Conservation (phyloP, 2,797 vertebrate genomes). For the Selene dorsalis region DNA sequence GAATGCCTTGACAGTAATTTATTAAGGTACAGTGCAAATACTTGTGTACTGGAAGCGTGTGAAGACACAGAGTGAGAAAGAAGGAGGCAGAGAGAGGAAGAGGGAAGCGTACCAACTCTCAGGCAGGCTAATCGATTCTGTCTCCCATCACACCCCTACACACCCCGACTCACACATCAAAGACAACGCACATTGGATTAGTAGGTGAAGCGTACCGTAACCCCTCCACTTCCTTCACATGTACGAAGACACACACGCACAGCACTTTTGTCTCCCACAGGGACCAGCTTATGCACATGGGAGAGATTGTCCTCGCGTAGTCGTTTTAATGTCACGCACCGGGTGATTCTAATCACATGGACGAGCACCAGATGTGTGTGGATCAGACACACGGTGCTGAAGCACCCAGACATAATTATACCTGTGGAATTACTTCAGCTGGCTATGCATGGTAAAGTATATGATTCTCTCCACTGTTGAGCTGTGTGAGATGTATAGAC, state of each 20-base stretch:
- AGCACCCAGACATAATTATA: constrained; percentile 57
- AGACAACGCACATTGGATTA: constrained; percentile 66
- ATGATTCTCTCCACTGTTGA: constrained; percentile 18
- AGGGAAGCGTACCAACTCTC: constrained; percentile 36
- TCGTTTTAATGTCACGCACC: constrained; percentile 64
- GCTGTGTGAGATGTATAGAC: constrained; percentile 25
- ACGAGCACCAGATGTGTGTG: constrained; percentile 39
- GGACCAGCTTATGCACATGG: constrained; percentile 37
- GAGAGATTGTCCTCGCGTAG: constrained; percentile 46
- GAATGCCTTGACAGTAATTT: constrained; percentile 10
- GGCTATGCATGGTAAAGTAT: constrained; percentile 26
- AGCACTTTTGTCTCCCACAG: constrained; percentile 31
- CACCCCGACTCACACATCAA: constrained; percentile 60
- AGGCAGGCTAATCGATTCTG: constrained; percentile 62
- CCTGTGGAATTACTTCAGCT: constrained; percentile 51
- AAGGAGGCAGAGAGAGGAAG: background rate
- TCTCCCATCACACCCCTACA: constrained; percentile 41
- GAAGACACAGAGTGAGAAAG: background rate
- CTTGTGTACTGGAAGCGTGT: background rate
- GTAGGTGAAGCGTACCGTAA: constrained; percentile 58
- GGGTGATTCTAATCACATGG: constrained; percentile 61
- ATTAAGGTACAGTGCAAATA: constrained; percentile 29
- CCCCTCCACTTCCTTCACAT: constrained; percentile 41
- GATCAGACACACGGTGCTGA: constrained; percentile 51
- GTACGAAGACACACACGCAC: constrained; percentile 32